phyloP scores from a whole-genome alignment of 2,113 vertebrate species.

The Scomber colias region DNA sequence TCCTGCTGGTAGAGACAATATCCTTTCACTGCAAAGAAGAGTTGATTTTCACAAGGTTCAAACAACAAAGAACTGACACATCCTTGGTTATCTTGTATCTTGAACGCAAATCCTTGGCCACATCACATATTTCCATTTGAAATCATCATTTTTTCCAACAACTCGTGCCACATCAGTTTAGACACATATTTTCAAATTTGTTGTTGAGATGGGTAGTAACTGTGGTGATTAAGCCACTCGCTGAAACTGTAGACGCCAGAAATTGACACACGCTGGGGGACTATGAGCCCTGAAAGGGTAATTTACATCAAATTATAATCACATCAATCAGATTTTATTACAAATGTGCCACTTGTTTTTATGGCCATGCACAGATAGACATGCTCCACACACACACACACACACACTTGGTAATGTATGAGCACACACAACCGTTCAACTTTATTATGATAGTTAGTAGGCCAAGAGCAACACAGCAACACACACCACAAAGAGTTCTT shows the following conservation, averaged over 20 bases:
- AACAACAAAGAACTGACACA: background rate
- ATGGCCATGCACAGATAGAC: background rate
- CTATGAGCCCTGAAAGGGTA: background rate
- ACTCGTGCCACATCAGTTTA: background rate
- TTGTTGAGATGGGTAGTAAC: background rate
- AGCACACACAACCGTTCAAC: background rate
- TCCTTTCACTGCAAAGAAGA: background rate
- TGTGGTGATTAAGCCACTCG: background rate
- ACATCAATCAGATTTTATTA: conserved; percentile 10
- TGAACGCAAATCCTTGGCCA: background rate
- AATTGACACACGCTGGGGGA: background rate
- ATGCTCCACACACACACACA: background rate
- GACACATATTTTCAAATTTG: background rate
- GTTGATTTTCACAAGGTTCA: background rate
- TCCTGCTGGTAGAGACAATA: background rate
- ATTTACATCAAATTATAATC: conserved; percentile 6
- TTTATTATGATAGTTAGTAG: too few relatives aligned
- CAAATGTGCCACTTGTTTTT: background rate
- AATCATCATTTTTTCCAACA: too few relatives aligned
- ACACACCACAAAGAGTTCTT: too few relatives aligned
- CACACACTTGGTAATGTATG: background rate
- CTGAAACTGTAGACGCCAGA: background rate
- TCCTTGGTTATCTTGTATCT: background rate
- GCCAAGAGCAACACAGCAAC: too few relatives aligned
- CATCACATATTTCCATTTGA: background rate